phyloP scores from a whole-genome alignment of 2,888 invertebrate species.

The Lymantria monacha region DNA sequence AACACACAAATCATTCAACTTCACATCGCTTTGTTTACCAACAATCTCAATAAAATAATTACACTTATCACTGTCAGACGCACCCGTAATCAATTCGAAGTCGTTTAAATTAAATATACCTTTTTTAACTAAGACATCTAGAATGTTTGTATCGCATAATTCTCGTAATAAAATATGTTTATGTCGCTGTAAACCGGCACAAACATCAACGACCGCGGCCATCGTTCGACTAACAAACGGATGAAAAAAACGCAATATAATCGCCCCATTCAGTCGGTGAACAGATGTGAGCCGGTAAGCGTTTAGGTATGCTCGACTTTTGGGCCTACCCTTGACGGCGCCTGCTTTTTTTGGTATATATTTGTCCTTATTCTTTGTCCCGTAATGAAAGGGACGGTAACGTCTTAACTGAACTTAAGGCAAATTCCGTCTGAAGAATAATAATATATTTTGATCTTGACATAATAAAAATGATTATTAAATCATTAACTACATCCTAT shows the following conservation, averaged over 20 bases:
- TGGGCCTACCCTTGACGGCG: conserved; percentile 30
- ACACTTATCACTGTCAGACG: conserved; percentile 78
- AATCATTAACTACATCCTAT: no score
- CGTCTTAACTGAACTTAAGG: no score
- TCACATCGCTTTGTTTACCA: conserved; percentile 83
- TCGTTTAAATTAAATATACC: conserved; percentile 84
- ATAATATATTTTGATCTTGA: no score
- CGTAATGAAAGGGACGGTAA: conserved; percentile 7
- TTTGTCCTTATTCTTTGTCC: conserved; percentile 12
- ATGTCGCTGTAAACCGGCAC: conserved; percentile 83
- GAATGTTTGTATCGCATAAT: conserved; percentile 83
- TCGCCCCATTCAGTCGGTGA: conserved; percentile 39
- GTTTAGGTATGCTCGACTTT: conserved; percentile 23
- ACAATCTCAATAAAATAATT: conserved; percentile 83
- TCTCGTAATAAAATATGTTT: conserved; percentile 84
- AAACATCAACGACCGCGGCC: conserved; percentile 80
- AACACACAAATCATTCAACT: conserved; percentile 83
- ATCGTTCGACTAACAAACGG: conserved; percentile 66
- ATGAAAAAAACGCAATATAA: conserved; percentile 37
- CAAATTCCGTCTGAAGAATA: no score
- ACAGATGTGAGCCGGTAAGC: conserved; percentile 24
- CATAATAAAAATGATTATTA: no score
- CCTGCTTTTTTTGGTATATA: conserved; percentile 16
- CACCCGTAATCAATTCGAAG: conserved; percentile 78
- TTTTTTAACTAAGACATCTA: conserved; percentile 85